These are phyloP conservation scores for Panzeria rudis DNA, from an alignment of 2,888 invertebrate genomes.

Conservation along the genomic window DNA sequence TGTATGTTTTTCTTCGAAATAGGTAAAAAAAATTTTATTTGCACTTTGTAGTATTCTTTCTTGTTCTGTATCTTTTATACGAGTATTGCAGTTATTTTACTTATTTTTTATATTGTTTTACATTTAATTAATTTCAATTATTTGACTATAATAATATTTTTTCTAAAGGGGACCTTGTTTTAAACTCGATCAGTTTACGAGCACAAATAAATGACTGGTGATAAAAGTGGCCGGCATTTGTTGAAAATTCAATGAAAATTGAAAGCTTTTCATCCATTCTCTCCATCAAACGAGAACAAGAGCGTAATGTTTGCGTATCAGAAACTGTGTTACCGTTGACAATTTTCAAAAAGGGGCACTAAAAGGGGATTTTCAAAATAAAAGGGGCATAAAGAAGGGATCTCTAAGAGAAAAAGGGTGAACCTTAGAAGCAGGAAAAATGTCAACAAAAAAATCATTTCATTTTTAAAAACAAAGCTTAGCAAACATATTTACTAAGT, in stretches of 20 bases:
- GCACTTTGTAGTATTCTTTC: slow-evolving; percentile 38
- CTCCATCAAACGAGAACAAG: slow-evolving; percentile 33
- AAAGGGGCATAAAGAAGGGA: too few relatives aligned
- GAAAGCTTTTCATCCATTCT: slow-evolving; percentile 65
- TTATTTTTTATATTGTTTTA: slow-evolving; percentile 9
- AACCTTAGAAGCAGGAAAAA: too few relatives aligned
- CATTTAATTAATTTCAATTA: slow-evolving; percentile 43
- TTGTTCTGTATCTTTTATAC: slow-evolving; percentile 8
- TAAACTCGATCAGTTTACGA: slow-evolving; percentile 67
- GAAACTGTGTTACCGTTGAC: too few relatives aligned
- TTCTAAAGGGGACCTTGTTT: slow-evolving; percentile 42
- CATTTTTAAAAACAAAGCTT: too few relatives aligned
- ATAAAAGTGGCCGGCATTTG: slow-evolving; percentile 69
- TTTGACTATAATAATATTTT: slow-evolving; percentile 21
- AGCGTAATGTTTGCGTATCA: slow-evolving; percentile 16
- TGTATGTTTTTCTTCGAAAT: neutral
- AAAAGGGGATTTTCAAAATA: too few relatives aligned
- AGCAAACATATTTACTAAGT: too few relatives aligned
- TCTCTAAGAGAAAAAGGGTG: too few relatives aligned
- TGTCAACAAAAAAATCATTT: too few relatives aligned
- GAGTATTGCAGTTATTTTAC: slow-evolving; percentile 23
- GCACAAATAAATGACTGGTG: slow-evolving; percentile 62
- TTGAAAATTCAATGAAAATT: slow-evolving; percentile 61
- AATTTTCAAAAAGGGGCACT: too few relatives aligned
- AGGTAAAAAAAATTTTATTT: too few relatives aligned